Evolutionary conservation across 2,797 vertebrate genomes (phyloP).

Genomic region (Eidolon dupreanum): DNA sequence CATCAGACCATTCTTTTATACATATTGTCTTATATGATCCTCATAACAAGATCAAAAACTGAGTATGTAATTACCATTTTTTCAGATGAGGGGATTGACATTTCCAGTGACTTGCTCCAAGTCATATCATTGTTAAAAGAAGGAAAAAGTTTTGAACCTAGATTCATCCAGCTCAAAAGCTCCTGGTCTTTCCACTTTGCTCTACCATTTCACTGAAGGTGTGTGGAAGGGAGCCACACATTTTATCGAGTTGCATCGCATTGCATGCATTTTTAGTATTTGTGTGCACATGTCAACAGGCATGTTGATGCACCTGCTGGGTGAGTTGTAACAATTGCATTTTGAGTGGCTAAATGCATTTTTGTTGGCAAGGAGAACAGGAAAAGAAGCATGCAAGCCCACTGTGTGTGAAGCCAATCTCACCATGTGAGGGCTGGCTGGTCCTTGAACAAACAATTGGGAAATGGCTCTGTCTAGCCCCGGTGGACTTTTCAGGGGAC

Average conservation of each 20-base stretch:
- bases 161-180: neutral
- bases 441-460: neutral
- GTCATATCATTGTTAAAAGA: neutral
- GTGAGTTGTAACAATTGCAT: neutral
- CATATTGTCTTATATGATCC: neutral
- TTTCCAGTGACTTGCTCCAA: neutral
- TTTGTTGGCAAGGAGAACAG: constrained; percentile 37
- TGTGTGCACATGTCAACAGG: constrained; percentile 29
- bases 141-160: neutral
- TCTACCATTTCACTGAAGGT: rapidly evolving
- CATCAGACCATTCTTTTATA: neutral
- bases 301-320: constrained; percentile 26
- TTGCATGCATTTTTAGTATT: constrained; percentile 11
- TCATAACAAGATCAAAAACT: neutral
- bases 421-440: neutral
- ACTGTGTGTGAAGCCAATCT: neutral
- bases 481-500: neutral
- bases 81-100: neutral
- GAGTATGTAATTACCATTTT: neutral
- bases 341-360: constrained; percentile 15
- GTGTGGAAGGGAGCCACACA: rapidly evolving
- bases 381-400: neutral
- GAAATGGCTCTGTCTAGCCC: constrained; percentile 9
- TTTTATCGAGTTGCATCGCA: neutral
- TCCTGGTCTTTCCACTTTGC: neutral